A percentile compares a stretch with the other conserved stretches of the same genome.
phyloP scores from a whole-genome alignment of 2,797 vertebrate species.

The Premnoplex brunnescens region DNA sequence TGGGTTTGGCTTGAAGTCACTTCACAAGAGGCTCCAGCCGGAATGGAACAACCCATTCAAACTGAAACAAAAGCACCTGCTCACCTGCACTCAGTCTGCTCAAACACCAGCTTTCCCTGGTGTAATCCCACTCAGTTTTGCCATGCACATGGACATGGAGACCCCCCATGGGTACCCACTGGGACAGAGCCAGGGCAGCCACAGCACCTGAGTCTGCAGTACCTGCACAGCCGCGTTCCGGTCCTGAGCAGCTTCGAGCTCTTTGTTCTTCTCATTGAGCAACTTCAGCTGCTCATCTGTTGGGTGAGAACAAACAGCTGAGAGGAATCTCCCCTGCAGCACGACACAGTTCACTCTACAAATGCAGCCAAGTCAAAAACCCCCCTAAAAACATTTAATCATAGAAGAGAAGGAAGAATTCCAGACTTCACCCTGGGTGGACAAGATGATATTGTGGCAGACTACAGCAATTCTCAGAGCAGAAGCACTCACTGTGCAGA shows the following conservation, averaged over 20 bases:
- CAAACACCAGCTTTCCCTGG: neutral
- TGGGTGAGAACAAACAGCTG: neutral
- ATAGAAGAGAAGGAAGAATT: no score
- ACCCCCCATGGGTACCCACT: accelerated
- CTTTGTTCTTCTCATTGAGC: constrained; percentile 83
- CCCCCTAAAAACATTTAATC: no score
- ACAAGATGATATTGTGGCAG: neutral
- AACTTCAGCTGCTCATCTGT: constrained; percentile 84
- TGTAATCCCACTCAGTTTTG: neutral
- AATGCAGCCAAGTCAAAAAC: neutral
- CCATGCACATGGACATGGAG: neutral
- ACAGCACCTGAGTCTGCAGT: neutral
- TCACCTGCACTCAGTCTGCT: neutral
- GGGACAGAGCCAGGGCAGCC: neutral
- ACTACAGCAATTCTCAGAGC: neutral
- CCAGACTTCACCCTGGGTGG: neutral
- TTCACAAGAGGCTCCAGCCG: neutral
- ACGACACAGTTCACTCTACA: neutral
- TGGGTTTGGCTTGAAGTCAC: neutral
- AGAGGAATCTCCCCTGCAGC: neutral
- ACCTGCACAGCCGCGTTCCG: constrained; percentile 84
- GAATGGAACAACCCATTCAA: neutral
- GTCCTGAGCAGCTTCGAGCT: constrained; percentile 82
- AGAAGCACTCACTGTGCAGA: neutral
- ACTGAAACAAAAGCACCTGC: neutral